Conservation (phyloP, 2,113 vertebrate genomes). For the Labrus mixtus region DNA sequence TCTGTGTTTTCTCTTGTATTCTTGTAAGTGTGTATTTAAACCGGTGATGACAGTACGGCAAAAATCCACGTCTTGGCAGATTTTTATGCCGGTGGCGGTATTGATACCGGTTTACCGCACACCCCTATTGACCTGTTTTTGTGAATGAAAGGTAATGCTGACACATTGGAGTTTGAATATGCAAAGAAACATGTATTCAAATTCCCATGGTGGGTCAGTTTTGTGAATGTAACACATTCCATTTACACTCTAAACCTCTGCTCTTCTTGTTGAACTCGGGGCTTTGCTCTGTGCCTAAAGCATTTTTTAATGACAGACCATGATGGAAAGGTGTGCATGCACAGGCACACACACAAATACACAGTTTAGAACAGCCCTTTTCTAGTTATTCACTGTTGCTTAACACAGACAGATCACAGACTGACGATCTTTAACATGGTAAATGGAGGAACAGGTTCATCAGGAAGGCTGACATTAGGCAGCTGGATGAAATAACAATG, state of each 20-base stretch:
- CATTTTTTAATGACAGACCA: neutral
- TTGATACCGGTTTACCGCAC: no score
- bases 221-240: neutral
- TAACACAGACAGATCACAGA: constrained; percentile 2
- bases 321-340: neutral
- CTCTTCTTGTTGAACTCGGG: constrained; percentile 1
- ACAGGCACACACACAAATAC: neutral
- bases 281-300: constrained; percentile 15
- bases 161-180: neutral
- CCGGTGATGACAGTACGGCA: no score
- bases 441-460: constrained; percentile 22
- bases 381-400: constrained; percentile 10
- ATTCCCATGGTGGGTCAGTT: neutral
- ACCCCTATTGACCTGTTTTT: neutral
- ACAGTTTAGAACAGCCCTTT: neutral
- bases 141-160: neutral
- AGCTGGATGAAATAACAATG: neutral
- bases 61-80: no score
- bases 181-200: neutral
- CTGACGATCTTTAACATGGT: neutral
- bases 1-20: no score
- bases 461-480: neutral
- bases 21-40: no score
- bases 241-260: neutral
- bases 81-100: no score